Base-by-base conservation (phyloP, 2,888 invertebrate species). In the Strigamia crassipes region DNA sequence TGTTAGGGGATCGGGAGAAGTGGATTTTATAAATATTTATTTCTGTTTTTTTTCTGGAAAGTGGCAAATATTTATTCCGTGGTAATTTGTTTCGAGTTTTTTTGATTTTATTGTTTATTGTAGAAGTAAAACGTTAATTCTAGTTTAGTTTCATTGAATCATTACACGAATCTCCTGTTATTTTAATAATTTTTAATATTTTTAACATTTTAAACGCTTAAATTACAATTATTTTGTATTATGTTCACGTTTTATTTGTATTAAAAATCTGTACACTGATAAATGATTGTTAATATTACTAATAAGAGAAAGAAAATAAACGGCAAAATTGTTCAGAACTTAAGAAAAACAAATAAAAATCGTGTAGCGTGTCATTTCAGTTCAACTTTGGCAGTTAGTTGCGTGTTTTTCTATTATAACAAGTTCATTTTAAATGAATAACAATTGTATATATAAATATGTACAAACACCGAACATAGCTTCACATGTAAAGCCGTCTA, bases 251-350 rank as follows among this genome's bases (percentile, higher is more conserved):
- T 42, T 3, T 34, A 51, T 18, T 61, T 61, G 23, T 61, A 61
- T n/a, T 15, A 66, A 23, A 31, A 9, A 21, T 66, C 27, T 51
- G 31, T 66, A 66, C 66, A 31, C 66, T 61, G 9, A 23, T 9
- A 23, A 66, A 31, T 66, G 66, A 66, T 31, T 66, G 66, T 66
- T 66, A 66, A n/a, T n/a, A n/a, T 23, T 66, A 66, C 23, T 66
- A 15, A 51, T n/a, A n/a, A 51, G 18, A 61, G n/a, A 61, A 61
- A 61, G 18, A 61, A 66, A 66, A 66, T 27, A 27, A 66, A 66
- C 8, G 1, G 66, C 27, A 66, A 66, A 51, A 51, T 51, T 51
- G 51, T 51, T 66, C 31, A 13, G 8, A 66, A 21, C 66, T 66
- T 66, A 66, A 23, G 13, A 66, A 23, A 66, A n/a, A n/a, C n/a